Base-by-base conservation (phyloP, 2,797 vertebrate genomes). In the Balearica regulorum region DNA sequence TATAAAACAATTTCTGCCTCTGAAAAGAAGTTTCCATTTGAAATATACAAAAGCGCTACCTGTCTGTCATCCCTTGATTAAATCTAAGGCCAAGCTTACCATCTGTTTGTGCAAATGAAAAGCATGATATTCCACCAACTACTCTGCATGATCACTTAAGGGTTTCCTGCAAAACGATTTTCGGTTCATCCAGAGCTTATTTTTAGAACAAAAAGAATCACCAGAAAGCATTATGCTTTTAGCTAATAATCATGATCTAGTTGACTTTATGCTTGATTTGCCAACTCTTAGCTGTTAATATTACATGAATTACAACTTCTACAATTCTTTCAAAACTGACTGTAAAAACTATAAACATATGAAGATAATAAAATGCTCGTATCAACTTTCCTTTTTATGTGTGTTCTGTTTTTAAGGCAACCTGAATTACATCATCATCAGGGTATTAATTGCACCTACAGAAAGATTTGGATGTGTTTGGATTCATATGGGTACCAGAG, bases 81-180 rank as follows among this genome's bases (percentile, higher is more conserved):
- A 98, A 98, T 98, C 98, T 98, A 97, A 97, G 98, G 98, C 98
- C 98, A 98, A 98, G 98, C 98, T 97, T 98, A 97, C 98, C 98
- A 99, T 98, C 98, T 99, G 98, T 98, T 98, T 98, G 96, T 94
- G 97, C 98, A 98, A 97, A 96, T 97, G 96, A 97, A 98, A 97
- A 97, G 96, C 17, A 9, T 80, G 95, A 93, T 97, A 97, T 94
- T 97, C 97, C 85, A 97, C 96, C 83, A 90, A n/a, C 90, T 93
- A 88, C 95, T 96, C 93, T 90, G 83, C 88, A 95, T 95, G 94
- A 96, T 66, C 96, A 96, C 97, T 98, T 98, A 98, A 92, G 97
- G 97, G 98, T 98, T 97, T 98, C 97, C 97, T 98, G 98, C 98
- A 99, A 99, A 96, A 98, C 84, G 96, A 98, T 98, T 98, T 98